Base-by-base conservation (phyloP, 2,888 invertebrate species). In the Macrostomum cliftonense region DNA sequence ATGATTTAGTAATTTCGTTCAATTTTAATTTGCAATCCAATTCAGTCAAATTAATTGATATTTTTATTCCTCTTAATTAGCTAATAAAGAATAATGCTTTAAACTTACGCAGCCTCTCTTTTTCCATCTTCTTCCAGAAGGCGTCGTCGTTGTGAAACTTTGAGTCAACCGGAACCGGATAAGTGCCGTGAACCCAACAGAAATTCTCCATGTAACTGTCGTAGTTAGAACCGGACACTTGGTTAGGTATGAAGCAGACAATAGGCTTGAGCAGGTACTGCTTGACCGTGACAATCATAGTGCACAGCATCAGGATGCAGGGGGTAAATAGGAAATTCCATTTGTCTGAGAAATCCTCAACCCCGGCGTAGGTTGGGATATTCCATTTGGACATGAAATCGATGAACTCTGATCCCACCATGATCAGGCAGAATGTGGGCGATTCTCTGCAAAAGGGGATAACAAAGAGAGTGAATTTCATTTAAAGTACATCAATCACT, bases 341-440 rank as follows among this genome's bases (percentile, higher is more conserved):
- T 21, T 46, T 45, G 43, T 47, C 47, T 16, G 45, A 42, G 43
- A 47, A 47, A 46, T 47, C 47, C 45, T 47, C 47, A 20, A 46
- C 28, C 2, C 47, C 47, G 17, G 28, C 47, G 46, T 45, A 47
- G 9, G 12, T 43, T 13, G 16, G 17, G 14, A 46, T 14, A 14
- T 47, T 42, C 43, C 43, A 46, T 49, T 47, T 47, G 12, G 20
- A 14, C 4, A 47, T 14, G 17, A 46, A 49, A n/a, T 47, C 47
- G 16, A 47, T 14, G 37, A 47, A 47, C 46, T 47, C 47, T 12
- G 14, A 36, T 5, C 43, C 47, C 2, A 47, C 47, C 47, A 47
- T 47, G 28, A 7, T n/a, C n/a, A n/a, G n/a, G n/a, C n/a, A n/a
- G n/a, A n/a, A n/a, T n/a, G n/a, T 28, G 28, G 28, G 28, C 4